Percentiles rank a stretch among this genome's conserved stretches.
phyloP scores from a whole-genome alignment of 2,797 vertebrate genomes.

The Delichon dasypus region DNA sequence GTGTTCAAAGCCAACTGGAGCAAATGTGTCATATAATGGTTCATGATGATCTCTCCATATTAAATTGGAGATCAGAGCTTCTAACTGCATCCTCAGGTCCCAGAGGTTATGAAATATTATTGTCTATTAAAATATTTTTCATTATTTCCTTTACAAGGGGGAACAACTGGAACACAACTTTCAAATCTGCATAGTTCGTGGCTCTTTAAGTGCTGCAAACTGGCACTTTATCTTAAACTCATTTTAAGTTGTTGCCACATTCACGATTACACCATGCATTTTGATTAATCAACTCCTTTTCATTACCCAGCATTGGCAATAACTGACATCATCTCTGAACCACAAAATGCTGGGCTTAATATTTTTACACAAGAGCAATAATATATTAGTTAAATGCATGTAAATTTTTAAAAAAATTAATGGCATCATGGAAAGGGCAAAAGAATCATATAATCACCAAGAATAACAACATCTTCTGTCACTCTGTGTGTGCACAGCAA shows the following conservation, averaged over 20 bases:
- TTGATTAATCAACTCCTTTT: not conserved
- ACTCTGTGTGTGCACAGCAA: not conserved
- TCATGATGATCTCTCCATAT: not conserved
- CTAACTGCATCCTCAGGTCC: not conserved
- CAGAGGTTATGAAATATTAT: not conserved
- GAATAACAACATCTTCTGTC: not conserved
- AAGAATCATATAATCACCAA: not conserved
- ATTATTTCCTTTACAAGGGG: not conserved
- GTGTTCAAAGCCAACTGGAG: not conserved
- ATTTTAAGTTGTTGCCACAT: not conserved
- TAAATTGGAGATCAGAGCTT: not conserved
- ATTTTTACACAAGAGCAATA: not conserved
- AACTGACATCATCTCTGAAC: not conserved
- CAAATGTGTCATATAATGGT: not conserved
- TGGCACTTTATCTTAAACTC: not conserved
- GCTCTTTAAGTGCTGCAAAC: not conserved
- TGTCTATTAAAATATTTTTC: not conserved
- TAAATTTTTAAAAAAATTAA: not conserved
- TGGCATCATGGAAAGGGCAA: not conserved
- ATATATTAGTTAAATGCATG: not conserved
- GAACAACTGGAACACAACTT: not conserved
- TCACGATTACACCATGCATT: not conserved
- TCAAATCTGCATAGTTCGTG: not conserved
- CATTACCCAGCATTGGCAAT: not conserved
- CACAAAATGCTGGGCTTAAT: not conserved